These are phyloP conservation scores for Platypus cylindrus DNA, from an alignment of 2,888 invertebrate genomes.

Conservation along the genomic window DNA sequence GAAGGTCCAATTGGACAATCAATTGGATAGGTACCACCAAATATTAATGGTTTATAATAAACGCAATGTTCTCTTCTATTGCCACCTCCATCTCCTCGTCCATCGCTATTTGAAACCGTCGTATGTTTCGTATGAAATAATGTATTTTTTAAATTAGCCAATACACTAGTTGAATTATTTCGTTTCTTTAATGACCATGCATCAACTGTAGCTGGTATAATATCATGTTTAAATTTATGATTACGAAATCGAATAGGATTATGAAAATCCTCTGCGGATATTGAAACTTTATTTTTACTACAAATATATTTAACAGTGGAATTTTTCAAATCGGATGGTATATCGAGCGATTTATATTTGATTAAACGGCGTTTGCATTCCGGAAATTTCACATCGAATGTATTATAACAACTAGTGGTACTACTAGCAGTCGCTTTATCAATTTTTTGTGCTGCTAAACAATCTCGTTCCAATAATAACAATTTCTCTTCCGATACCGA, in stretches of 20 bases:
- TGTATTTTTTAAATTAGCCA: constrained; percentile 30
- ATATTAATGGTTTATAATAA: constrained; percentile 54
- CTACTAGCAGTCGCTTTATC: constrained; percentile 30
- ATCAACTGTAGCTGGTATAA: constrained; percentile 51
- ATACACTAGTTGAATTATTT: constrained; percentile 24
- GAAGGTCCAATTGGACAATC: constrained; percentile 46
- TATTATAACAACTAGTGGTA: constrained; percentile 27
- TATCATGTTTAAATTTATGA: constrained; percentile 32
- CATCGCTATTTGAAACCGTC: constrained; percentile 24
- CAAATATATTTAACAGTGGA: constrained; percentile 31
- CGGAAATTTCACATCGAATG: constrained; percentile 29
- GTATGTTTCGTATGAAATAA: constrained; percentile 27
- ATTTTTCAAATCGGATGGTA: constrained; percentile 23
- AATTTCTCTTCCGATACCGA: constrained; percentile 26
- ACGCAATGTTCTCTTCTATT: too few relatives aligned
- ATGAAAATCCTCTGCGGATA: constrained; percentile 32
- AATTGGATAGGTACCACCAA: constrained; percentile 79
- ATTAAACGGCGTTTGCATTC: constrained; percentile 26
- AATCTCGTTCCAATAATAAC: too few relatives aligned
- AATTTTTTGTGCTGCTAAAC: too few relatives aligned
- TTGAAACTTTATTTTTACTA: constrained; percentile 30
- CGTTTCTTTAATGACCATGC: constrained; percentile 41
- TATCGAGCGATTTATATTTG: constrained; percentile 31
- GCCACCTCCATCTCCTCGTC: too few relatives aligned
- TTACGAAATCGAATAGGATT: constrained; percentile 21